Evolutionary conservation across 2,797 vertebrate genomes (phyloP).

Genomic region (Mionectes olivaceus): DNA sequence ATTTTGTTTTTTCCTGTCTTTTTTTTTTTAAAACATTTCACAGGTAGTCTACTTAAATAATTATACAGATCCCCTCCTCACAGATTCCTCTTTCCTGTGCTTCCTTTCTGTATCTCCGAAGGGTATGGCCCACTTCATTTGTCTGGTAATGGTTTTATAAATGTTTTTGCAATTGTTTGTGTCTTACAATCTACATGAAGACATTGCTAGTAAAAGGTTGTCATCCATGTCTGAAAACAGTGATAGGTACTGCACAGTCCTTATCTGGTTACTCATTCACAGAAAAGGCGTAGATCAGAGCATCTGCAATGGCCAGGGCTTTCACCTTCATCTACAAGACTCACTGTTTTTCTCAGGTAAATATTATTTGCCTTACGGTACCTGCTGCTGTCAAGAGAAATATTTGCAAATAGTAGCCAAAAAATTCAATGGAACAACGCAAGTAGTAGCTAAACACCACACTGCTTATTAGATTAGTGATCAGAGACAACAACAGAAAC

Average conservation of each 20-base stretch:
- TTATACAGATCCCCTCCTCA: rapidly evolving
- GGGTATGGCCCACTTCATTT: background rate
- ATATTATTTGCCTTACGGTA: background rate
- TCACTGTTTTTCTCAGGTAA: rapidly evolving
- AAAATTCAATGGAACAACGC: background rate
- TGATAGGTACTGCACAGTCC: background rate
- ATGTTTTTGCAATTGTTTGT: background rate
- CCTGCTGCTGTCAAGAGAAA: background rate
- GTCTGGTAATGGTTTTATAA: background rate
- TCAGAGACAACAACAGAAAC: background rate
- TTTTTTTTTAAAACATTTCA: background rate
- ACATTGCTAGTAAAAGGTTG: background rate
- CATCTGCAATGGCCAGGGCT: background rate
- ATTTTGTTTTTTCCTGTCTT: background rate
- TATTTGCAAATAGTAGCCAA: background rate
- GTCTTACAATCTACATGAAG: background rate
- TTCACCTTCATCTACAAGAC: background rate
- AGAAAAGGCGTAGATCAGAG: background rate
- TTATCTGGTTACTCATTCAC: background rate
- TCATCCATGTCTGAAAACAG: background rate
- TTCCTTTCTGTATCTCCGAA: background rate
- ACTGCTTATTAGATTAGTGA: background rate
- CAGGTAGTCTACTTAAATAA: background rate
- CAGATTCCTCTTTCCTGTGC: background rate
- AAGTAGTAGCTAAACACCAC: background rate